Evolutionary conservation across 1,140 invertebrate genomes (phyloP), one percentile per base, ranked within the genome.

Genomic region (Scaptodrosophila lebanonensis): DNA sequence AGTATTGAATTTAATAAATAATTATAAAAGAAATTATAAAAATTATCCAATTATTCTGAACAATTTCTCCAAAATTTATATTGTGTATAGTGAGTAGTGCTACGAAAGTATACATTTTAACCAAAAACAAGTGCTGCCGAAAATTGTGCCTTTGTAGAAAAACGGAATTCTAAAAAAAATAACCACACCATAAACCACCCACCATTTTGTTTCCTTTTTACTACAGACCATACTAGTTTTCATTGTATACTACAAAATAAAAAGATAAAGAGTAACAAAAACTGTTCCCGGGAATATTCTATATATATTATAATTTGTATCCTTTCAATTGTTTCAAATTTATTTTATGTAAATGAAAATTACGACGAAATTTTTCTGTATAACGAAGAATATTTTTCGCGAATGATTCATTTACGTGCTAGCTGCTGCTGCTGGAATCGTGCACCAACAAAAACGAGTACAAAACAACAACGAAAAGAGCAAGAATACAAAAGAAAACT

Each of bases 381-480:
- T 13, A 4, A 12, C 13, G 15, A 44, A 50, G 30, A 58, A 44
- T 11, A 15, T 7, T 12, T 42, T 65, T 43, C 25, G 39, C 52
- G 29, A 12, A 64, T 68, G 65, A 68, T 50, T 64, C 65, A 67
- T 64, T 48, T 33, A 29, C 27, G 7, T 13, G 18, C 15, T 35
- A 33, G 36, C 20, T 66, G 63, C 45, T 59, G 27, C 17, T 32
- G 57, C 57, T 51, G 61, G 54, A 65, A 54, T 30, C 61, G 49
- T 59, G 53, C 53, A 68, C 47, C 45, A 68, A 58, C 35, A 66
- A 57, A 38, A 66, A 63, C 57, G 27, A 66, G 38, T 38, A 17
- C 29, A 25, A 25, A 25, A 25, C 3, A 4, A 25, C 22, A 43
- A 25, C 29, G n/a, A 57, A 27, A 44, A 45, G 30, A 36, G 35